Evolutionary conservation across 1,140 invertebrate genomes (phyloP).

Genomic region (Chelonus insularis): DNA sequence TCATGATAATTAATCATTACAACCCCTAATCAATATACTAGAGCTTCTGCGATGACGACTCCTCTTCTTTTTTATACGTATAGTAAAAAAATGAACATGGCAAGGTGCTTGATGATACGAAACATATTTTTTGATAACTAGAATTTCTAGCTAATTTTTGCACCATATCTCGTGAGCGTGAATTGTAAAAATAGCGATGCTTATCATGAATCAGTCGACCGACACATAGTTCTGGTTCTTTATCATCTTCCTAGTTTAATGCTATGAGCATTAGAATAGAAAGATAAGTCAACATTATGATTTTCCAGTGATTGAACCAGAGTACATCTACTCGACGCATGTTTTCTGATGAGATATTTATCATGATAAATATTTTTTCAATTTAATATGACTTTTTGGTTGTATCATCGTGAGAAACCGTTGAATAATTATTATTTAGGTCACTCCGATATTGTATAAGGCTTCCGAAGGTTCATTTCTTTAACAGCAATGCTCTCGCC

Average conservation of each 20-base stretch:
- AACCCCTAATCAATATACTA: no score
- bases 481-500: slow-evolving; percentile 54
- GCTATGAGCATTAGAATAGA: background rate
- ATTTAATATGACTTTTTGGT: slow-evolving; percentile 1
- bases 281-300: slow-evolving; percentile 9
- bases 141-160: no score
- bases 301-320: slow-evolving; percentile 13
- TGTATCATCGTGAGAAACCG: slow-evolving; percentile 7
- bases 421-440: slow-evolving; percentile 22
- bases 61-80: no score
- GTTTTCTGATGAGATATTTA: no score
- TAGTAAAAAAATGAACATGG: no score
- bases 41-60: no score
- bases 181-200: no score
- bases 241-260: background rate
- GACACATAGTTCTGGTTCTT: background rate
- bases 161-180: no score
- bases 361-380: slow-evolving; percentile 3
- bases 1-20: background rate
- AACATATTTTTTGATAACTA: no score
- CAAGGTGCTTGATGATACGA: no score
- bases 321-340: background rate
- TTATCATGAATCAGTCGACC: no score
- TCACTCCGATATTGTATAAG: slow-evolving; percentile 47
- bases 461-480: slow-evolving; percentile 52